Percentiles rank a stretch among this genome's conserved stretches.
Evolutionary conservation across 1,140 invertebrate species (phyloP).

Genomic region (Berghia stephanieae): DNA sequence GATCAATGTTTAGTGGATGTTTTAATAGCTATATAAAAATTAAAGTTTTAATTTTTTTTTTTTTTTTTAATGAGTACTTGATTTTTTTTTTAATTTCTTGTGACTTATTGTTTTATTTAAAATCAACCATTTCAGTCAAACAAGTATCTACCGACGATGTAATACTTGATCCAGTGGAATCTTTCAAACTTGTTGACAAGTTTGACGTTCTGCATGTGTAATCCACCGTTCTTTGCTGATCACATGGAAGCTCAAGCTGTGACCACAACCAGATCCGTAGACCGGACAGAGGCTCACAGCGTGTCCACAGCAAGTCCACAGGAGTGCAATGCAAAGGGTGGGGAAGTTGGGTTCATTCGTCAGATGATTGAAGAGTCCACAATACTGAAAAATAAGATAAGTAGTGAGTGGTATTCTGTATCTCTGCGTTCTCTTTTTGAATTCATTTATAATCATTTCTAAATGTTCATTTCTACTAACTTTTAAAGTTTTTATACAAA

Average conservation of each 20-base stretch:
- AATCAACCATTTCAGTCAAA: constrained; percentile 42
- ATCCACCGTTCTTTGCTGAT: constrained; percentile 92
- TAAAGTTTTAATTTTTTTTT: no score
- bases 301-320: constrained; percentile 70
- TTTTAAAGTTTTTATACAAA: no score
- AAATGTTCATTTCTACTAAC: no score
- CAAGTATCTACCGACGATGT: constrained; percentile 42
- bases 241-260: constrained; percentile 74
- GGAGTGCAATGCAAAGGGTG: constrained; percentile 84
- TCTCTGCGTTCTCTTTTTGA: no score
- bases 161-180: constrained; percentile 39
- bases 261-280: constrained; percentile 58
- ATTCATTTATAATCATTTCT: no score
- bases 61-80: no score
- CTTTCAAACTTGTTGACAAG: constrained; percentile 39
- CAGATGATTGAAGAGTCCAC: constrained; percentile 86
- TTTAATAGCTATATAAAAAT: no score
- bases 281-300: constrained; percentile 74
- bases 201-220: constrained; percentile 93
- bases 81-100: no score
- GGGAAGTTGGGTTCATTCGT: constrained; percentile 85
- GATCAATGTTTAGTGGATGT: no score
- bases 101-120: no score
- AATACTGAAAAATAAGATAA: constrained; percentile 63
- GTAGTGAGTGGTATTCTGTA: no score